These are phyloP conservation scores for Myrmecobius fasciatus DNA, from an alignment of 2,113 vertebrate genomes.

Conservation along the genomic window DNA sequence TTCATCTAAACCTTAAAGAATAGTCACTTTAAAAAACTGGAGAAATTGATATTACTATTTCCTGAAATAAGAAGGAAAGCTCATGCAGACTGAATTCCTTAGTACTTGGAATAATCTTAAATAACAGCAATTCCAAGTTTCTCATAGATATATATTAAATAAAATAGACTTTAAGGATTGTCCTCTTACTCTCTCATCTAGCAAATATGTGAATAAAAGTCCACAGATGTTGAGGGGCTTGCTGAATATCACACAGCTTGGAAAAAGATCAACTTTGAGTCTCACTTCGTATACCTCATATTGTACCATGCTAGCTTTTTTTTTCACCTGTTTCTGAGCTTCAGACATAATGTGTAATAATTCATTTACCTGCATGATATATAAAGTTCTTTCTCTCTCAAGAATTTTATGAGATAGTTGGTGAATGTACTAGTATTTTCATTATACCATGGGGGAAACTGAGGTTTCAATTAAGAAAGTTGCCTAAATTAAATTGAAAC, in stretches of 20 bases:
- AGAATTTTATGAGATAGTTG: background rate
- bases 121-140: background rate
- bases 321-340: background rate
- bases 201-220: background rate
- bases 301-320: background rate
- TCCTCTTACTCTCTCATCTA: background rate
- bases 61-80: background rate
- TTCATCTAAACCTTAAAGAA: background rate
- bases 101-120: background rate
- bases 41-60: background rate
- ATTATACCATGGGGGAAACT: background rate
- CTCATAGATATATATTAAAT: background rate
- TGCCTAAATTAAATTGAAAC: background rate
- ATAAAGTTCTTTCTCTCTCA: background rate
- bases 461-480: background rate
- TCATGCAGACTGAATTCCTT: background rate
- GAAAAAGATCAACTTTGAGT: background rate
- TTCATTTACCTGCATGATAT: background rate
- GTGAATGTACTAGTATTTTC: background rate
- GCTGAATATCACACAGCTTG: background rate
- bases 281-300: background rate
- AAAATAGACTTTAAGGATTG: background rate
- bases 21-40: background rate
- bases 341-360: background rate
- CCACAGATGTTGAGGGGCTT: background rate